These are phyloP conservation scores for Acanthosoma haemorrhoidale DNA, from an alignment of 2,888 invertebrate genomes.

Conservation along the genomic window DNA sequence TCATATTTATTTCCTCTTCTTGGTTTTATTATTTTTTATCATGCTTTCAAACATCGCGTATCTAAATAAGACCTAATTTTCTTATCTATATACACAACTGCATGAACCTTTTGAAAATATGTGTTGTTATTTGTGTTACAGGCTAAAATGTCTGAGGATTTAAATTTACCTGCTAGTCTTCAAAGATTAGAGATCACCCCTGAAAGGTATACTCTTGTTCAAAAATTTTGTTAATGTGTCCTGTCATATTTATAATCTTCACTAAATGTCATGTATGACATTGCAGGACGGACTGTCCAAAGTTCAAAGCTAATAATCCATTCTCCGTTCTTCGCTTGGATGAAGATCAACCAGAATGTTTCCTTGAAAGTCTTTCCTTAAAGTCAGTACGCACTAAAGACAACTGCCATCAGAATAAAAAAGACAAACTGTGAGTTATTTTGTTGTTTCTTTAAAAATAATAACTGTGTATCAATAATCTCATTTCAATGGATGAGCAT, in stretches of 20 bases:
- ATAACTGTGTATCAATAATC: too few relatives aligned
- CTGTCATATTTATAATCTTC: background rate
- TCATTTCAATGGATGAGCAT: too few relatives aligned
- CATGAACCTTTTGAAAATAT: too few relatives aligned
- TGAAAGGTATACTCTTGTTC: constrained; percentile 37
- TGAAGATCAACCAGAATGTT: constrained; percentile 36
- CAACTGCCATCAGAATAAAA: constrained; percentile 42
- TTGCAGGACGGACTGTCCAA: background rate
- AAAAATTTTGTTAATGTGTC: background rate
- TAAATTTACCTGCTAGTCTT: constrained; percentile 40
- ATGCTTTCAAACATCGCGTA: too few relatives aligned
- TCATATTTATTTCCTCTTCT: too few relatives aligned
- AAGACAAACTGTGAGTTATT: constrained; percentile 26
- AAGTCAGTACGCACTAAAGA: constrained; percentile 42
- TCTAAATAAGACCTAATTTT: too few relatives aligned
- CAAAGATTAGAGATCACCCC: constrained; percentile 41
- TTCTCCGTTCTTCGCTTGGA: constrained; percentile 3
- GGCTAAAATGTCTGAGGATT: constrained; percentile 35
- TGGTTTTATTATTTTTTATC: too few relatives aligned
- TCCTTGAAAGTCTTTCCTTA: constrained; percentile 39
- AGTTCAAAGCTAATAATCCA: constrained; percentile 11
- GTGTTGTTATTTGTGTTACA: background rate
- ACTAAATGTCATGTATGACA: background rate
- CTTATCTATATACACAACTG: too few relatives aligned
- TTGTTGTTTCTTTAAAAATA: too few relatives aligned